Base-by-base conservation (phyloP, 1,140 invertebrate species). In the Aplysia californica region DNA sequence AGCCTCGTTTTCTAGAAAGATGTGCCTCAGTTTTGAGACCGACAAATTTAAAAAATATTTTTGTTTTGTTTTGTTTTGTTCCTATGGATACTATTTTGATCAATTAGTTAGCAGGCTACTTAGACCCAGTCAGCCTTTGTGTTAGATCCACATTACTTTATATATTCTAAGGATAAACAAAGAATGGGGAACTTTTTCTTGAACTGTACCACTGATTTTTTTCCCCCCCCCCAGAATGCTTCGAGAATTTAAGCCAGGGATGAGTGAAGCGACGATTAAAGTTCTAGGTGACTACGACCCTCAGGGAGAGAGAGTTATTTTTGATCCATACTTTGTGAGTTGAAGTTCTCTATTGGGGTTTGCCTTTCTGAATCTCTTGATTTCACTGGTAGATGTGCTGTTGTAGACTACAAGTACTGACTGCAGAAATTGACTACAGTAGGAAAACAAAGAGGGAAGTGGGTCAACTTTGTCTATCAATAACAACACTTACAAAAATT, bases 261-360 rank as follows among this genome's bases (percentile, higher is more conserved):
- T 29, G 1, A 68, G 38, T 21, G 44, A 68, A 68, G 31, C 36
- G 6, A 4, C 1, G 35, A 50, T 68, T 31, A 29, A 44, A 26
- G 26, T 20, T 21, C 39, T 68, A 1, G 66, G 66, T 0, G 2
- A 23, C 4, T 68, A 41, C 44, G 66, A 68, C 29, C 66, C 66
- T 26, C 5, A 39, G 39, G 66, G 66, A 41, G 38, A 23, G 3
- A 68, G 44, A 33, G 29, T 39, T 5, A 68, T 68, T 41, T 2
- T 23, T 41, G 66, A 68, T 31, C 66, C 66, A 26, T 68, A 68
- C 26, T 68, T 68, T 68, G 66, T 68, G 21, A 68, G 66, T 68
- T 10, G 23, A 18, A 21, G 58, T 10, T 61, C 6, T 26, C 26
- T 18, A 21, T 10, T 61, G 18, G 26, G 10, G 10, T 61, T 61